phyloP scores from a whole-genome alignment of 1,140 invertebrate genomes.

The Drosophila insularis region DNA sequence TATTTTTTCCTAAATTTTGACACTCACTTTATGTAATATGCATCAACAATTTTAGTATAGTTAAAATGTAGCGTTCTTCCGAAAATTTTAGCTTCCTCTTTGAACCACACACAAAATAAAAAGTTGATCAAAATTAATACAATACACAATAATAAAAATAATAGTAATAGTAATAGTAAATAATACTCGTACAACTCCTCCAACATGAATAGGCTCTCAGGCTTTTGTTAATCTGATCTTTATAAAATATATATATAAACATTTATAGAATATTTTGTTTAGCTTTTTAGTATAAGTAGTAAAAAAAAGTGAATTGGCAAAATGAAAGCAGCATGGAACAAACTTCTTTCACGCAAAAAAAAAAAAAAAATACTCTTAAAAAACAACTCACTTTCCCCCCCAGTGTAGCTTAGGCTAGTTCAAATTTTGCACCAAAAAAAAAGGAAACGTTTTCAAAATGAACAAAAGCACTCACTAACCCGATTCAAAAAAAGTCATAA shows the following conservation, averaged over 20 bases:
- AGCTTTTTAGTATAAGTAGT: slow-evolving; percentile 46
- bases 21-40: background rate
- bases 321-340: slow-evolving; percentile 2
- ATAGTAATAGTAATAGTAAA: background rate
- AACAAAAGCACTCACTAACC: slow-evolving; percentile 45
- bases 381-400: background rate
- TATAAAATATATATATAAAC: slow-evolving; percentile 3
- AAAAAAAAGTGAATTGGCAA: slow-evolving; percentile 24
- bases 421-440: slow-evolving; percentile 35
- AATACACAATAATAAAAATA: background rate
- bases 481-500: slow-evolving; percentile 24
- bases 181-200: slow-evolving; percentile 38
- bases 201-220: slow-evolving; percentile 29
- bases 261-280: slow-evolving; percentile 15
- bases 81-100: slow-evolving; percentile 47
- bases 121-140: slow-evolving; percentile 13
- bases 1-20: background rate
- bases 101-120: slow-evolving; percentile 3
- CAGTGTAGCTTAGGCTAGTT: slow-evolving; percentile 64
- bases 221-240: slow-evolving; percentile 40
- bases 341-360: background rate
- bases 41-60: slow-evolving; percentile 26
- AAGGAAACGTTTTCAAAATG: slow-evolving; percentile 1
- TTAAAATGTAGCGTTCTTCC: slow-evolving; percentile 65
- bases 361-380: background rate